A percentile compares a stretch with the other conserved stretches of the same genome.
phyloP scores from a whole-genome alignment of 2,797 vertebrate genomes.

The Lepus townsendii region DNA sequence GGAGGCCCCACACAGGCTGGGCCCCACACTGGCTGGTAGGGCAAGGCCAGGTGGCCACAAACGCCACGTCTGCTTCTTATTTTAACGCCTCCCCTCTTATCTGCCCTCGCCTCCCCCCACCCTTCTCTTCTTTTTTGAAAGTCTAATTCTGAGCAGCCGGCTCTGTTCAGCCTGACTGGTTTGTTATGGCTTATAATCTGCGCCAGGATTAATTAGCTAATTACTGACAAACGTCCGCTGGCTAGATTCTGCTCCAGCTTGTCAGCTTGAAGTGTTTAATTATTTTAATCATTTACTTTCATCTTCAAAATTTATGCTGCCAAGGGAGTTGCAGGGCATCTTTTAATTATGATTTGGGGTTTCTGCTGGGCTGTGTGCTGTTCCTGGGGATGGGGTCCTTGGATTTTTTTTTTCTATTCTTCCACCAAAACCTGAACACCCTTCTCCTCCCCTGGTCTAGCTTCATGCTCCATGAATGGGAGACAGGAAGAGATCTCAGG shows the following conservation, averaged over 20 bases:
- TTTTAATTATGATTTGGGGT: conserved; percentile 98
- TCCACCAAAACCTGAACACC: conserved; percentile 58
- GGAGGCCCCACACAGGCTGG: not conserved
- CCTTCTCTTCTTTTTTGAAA: conserved; percentile 83
- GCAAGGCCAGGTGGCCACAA: not conserved
- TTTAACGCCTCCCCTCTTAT: conserved; percentile 56
- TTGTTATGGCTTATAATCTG: conserved; percentile 99
- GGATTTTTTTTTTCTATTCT: conserved; percentile 86
- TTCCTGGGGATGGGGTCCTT: conserved; percentile 82
- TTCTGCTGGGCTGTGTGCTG: conserved; percentile 82
- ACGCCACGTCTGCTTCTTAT: conserved; percentile 51
- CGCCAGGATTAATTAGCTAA: conserved; percentile 99
- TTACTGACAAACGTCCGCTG: conserved; percentile 99
- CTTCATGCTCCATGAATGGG: not conserved
- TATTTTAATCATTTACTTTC: conserved; percentile 99
- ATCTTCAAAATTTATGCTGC: conserved; percentile 99
- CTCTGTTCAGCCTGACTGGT: conserved; percentile 99
- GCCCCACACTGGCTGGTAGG: not conserved
- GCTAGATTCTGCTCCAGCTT: conserved; percentile 98
- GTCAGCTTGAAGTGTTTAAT: conserved; percentile 99
- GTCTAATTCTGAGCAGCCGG: conserved; percentile 95
- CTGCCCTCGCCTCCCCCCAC: not conserved
- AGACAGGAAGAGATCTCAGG: not conserved
- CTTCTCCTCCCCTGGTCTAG: not conserved
- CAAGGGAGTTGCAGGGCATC: conserved; percentile 98